Evolutionary conservation across 2,797 vertebrate species (phyloP).

Genomic region (Phrynocephalus vlangalii): DNA sequence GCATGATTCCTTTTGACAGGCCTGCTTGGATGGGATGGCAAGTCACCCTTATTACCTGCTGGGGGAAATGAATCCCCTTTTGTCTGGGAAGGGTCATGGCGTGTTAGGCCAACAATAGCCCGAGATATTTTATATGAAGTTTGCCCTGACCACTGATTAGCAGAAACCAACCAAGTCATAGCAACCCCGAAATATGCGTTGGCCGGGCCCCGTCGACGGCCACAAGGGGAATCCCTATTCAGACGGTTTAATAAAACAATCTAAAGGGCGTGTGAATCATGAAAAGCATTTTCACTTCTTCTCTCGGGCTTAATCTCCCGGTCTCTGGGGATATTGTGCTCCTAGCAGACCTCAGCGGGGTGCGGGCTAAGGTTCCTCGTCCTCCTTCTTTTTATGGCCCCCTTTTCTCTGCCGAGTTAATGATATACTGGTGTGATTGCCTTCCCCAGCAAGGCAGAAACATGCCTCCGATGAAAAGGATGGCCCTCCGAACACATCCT

Average conservation of each 20-base stretch:
- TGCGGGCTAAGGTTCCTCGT: constrained; percentile 91
- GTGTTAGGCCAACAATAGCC: constrained; percentile 93
- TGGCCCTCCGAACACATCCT: constrained; percentile 87
- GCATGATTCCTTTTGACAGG: constrained; percentile 79
- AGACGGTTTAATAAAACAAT: constrained; percentile 98
- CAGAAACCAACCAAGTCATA: constrained; percentile 98
- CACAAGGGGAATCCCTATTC: constrained; percentile 98
- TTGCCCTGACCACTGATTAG: constrained; percentile 98
- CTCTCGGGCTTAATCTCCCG: constrained; percentile 98
- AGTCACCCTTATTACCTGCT: constrained; percentile 94
- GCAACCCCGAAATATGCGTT: constrained; percentile 99
- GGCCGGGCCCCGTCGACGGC: constrained; percentile 89
- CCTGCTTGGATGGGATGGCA: constrained; percentile 85
- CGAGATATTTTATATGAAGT: constrained; percentile 99
- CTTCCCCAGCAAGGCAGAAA: constrained; percentile 88
- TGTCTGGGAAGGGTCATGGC: constrained; percentile 95
- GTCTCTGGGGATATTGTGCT: constrained; percentile 96
- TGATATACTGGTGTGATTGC: constrained; percentile 91
- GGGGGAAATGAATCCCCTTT: constrained; percentile 95
- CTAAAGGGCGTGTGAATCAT: constrained; percentile 99
- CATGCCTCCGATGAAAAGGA: constrained; percentile 89
- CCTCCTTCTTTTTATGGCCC: constrained; percentile 84
- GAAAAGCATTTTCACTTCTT: constrained; percentile 95
- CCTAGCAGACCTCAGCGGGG: constrained; percentile 88
- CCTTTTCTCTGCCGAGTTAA: constrained; percentile 93